Percentiles rank a stretch among this genome's conserved stretches.
Evolutionary conservation across 2,888 invertebrate genomes (phyloP).

Genomic region (Acanthoscelides obtectus): DNA sequence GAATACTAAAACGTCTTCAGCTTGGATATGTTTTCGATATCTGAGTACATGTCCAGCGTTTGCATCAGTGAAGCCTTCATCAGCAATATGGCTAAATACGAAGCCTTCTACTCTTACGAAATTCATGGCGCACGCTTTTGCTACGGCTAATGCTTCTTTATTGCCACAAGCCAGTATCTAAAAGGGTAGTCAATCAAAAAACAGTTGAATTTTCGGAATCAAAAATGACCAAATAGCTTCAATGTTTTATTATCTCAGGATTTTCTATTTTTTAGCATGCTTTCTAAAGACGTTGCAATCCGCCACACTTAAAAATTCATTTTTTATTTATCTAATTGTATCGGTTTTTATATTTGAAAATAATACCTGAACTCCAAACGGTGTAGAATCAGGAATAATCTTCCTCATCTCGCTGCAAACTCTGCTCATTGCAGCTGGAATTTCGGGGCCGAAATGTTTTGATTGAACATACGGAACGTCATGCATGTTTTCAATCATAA

Average conservation of each 20-base stretch:
- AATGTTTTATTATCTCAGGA: no score
- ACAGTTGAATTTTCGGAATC: no score
- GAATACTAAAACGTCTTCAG: constrained; percentile 63
- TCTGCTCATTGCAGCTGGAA: constrained; percentile 62
- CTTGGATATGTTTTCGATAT: constrained; percentile 63
- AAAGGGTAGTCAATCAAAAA: neutral
- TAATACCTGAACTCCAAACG: constrained; percentile 60
- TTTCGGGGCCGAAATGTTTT: constrained; percentile 60
- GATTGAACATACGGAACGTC: constrained; percentile 67
- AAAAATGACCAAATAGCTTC: no score
- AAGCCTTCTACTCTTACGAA: constrained; percentile 77
- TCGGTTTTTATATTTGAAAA: no score
- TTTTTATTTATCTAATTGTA: no score
- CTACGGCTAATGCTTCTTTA: constrained; percentile 69
- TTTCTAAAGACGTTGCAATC: no score
- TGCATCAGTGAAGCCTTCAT: constrained; percentile 74
- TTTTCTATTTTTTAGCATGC: no score
- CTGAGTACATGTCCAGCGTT: constrained; percentile 68
- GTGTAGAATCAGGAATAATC: constrained; percentile 48
- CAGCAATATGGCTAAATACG: constrained; percentile 74
- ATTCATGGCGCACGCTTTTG: constrained; percentile 62
- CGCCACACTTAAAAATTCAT: no score
- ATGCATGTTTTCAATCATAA: constrained; percentile 76
- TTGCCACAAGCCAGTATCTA: constrained; percentile 74
- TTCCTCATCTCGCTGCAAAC: constrained; percentile 57